Percentiles rank a stretch among this genome's conserved stretches.
These are phyloP conservation scores for Ischnura elegans DNA, from an alignment of 2,888 invertebrate genomes.

Conservation along the genomic window DNA sequence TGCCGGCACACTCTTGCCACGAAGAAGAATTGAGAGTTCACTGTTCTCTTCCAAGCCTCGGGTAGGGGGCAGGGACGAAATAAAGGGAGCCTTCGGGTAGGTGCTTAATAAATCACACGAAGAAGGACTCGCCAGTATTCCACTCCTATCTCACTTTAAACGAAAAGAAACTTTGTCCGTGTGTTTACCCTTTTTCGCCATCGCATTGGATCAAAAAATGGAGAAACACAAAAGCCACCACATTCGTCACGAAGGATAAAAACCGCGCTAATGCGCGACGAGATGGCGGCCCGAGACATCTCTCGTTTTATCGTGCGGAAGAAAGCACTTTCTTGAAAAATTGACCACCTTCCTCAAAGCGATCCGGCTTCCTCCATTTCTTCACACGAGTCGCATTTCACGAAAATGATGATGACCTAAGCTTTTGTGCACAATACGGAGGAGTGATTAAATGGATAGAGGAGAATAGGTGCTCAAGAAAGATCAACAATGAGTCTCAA, in stretches of 20 bases:
- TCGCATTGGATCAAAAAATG: neutral
- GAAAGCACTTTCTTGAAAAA: neutral
- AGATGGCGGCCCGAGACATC: neutral
- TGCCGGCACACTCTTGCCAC: neutral
- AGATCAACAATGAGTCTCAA: neutral
- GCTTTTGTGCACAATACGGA: neutral
- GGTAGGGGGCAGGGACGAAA: neutral
- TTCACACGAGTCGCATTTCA: neutral
- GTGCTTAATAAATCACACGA: neutral
- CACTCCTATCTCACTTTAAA: neutral
- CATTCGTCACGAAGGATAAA: neutral
- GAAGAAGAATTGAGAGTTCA: neutral
- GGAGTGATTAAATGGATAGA: neutral
- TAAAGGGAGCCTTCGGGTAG: neutral
- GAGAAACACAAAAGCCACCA: neutral
- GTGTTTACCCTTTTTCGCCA: neutral
- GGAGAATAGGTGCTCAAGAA: neutral
- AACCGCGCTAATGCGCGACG: neutral
- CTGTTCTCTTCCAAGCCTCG: neutral
- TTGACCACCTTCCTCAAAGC: neutral
- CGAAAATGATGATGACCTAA: neutral
- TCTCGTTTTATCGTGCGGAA: neutral
- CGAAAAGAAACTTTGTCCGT: neutral
- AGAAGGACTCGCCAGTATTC: neutral
- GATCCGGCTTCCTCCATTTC: neutral